Evolutionary conservation across 2,888 invertebrate species (phyloP).

Genomic region (Pammene aurita): DNA sequence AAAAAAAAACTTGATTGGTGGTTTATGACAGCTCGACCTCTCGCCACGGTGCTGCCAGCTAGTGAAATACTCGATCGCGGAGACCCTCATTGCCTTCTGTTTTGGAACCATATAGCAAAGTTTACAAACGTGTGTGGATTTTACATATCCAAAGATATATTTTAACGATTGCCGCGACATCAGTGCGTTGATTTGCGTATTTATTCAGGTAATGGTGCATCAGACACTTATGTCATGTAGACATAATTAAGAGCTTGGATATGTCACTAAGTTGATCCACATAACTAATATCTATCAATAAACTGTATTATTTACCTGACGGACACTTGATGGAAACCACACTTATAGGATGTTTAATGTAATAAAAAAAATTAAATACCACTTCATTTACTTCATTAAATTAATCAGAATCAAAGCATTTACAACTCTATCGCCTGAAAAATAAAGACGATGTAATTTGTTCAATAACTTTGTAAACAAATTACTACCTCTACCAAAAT

Average conservation of each 20-base stretch:
- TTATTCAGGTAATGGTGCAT: no score
- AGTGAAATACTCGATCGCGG: no score
- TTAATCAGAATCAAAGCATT: background rate
- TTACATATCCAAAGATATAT: no score
- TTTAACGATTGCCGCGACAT: no score
- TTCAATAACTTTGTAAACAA: slow-evolving; percentile 11
- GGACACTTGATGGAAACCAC: slow-evolving; percentile 34
- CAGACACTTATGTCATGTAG: no score
- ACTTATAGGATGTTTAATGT: slow-evolving; percentile 35
- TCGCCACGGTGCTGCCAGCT: no score
- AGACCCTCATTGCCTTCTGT: no score
- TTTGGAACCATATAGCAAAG: no score
- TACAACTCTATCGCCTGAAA: background rate
- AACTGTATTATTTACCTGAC: slow-evolving; percentile 21
- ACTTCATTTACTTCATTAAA: background rate
- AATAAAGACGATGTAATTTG: background rate
- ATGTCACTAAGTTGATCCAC: slow-evolving; percentile 5
- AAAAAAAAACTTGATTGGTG: no score
- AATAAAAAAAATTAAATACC: slow-evolving; percentile 35
- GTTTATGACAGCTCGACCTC: no score
- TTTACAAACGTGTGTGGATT: no score
- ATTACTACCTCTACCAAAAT: background rate
- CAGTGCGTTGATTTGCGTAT: no score
- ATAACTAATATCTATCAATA: slow-evolving; percentile 14
- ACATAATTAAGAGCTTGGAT: background rate